phyloP scores from a whole-genome alignment of 2,888 invertebrate genomes.

The Athalia cordata region DNA sequence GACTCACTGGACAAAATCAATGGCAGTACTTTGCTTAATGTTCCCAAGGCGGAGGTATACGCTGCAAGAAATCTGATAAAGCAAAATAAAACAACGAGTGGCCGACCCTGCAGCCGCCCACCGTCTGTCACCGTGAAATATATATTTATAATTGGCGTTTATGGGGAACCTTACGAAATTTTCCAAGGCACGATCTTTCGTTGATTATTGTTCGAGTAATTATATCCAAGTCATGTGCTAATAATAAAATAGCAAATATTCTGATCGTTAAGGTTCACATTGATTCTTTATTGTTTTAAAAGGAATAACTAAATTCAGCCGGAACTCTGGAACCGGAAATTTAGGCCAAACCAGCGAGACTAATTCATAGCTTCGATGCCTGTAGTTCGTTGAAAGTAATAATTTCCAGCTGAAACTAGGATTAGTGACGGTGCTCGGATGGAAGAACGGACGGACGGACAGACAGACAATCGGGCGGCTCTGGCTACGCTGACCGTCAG shows the following conservation, averaged over 20 bases:
- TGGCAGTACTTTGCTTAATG: slow-evolving; percentile 43
- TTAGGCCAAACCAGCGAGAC: slow-evolving; percentile 28
- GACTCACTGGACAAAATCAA: slow-evolving; percentile 27
- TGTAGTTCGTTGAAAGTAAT: slow-evolving; percentile 31
- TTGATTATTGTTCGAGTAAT: slow-evolving; percentile 9
- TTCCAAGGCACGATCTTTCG: slow-evolving; percentile 4
- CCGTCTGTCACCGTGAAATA: slow-evolving; percentile 42
- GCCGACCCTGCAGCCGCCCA: slow-evolving; percentile 34
- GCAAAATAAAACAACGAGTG: slow-evolving; percentile 36
- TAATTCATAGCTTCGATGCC: slow-evolving; percentile 41
- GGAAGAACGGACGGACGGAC: slow-evolving; percentile 9
- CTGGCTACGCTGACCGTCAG: slow-evolving; percentile 22
- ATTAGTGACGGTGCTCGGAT: slow-evolving; percentile 42
- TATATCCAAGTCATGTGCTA: not conserved
- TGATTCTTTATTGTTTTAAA: not conserved
- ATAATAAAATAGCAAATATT: not conserved
- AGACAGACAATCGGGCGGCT: slow-evolving; percentile 24
- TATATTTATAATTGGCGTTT: slow-evolving; percentile 42
- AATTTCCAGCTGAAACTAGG: slow-evolving; percentile 40
- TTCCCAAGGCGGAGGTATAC: slow-evolving; percentile 32
- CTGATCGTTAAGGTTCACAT: not conserved
- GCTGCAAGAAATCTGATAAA: slow-evolving; percentile 44
- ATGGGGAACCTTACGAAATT: slow-evolving; percentile 14
- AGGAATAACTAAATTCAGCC: slow-evolving; percentile 6
- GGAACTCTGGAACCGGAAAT: slow-evolving; percentile 36